Percentiles rank a stretch among this genome's conserved stretches.
These are phyloP conservation scores for Petrophora chlorosata DNA, from an alignment of 2,888 invertebrate genomes.

Conservation along the genomic window DNA sequence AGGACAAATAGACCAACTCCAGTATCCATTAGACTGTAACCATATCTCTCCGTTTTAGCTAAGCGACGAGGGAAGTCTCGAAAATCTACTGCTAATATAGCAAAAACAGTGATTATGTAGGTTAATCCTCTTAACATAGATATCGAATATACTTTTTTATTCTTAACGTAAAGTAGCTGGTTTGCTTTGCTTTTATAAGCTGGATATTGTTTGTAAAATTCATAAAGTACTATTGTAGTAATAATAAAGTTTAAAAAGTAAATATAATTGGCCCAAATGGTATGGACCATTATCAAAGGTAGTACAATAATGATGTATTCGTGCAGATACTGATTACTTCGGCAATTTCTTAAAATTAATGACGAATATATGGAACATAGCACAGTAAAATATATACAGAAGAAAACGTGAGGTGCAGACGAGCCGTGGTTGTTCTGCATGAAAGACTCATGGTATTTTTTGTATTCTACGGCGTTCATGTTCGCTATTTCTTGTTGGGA, in stretches of 20 bases:
- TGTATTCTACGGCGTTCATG: slow-evolving; percentile 70
- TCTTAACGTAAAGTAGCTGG: slow-evolving; percentile 31
- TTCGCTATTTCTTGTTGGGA: slow-evolving; percentile 11
- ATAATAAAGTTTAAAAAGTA: slow-evolving; percentile 56
- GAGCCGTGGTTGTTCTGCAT: slow-evolving; percentile 83
- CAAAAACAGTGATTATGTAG: slow-evolving; percentile 89
- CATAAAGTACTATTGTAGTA: slow-evolving; percentile 46
- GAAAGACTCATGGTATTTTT: slow-evolving; percentile 75
- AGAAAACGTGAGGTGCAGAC: slow-evolving; percentile 76
- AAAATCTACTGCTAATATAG: slow-evolving; percentile 98
- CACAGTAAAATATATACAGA: slow-evolving; percentile 68
- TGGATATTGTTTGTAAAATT: slow-evolving; percentile 30
- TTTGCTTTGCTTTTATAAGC: slow-evolving; percentile 38
- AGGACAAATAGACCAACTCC: slow-evolving; percentile 96
- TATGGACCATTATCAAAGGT: slow-evolving; percentile 82
- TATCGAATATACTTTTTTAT: slow-evolving; percentile 69
- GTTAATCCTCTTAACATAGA: slow-evolving; percentile 88
- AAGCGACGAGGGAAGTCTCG: slow-evolving; percentile 91
- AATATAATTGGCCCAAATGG: slow-evolving; percentile 71
- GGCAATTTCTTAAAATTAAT: slow-evolving; percentile 40
- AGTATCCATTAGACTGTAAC: slow-evolving; percentile 96
- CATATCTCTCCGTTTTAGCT: slow-evolving; percentile 94
- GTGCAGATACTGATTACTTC: slow-evolving; percentile 57
- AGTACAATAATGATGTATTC: slow-evolving; percentile 84
- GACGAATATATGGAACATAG: slow-evolving; percentile 60